A percentile compares a stretch with the other conserved stretches of the same genome.
Evolutionary conservation across 1,140 invertebrate species (phyloP).

Genomic region (Cephus cinctus): DNA sequence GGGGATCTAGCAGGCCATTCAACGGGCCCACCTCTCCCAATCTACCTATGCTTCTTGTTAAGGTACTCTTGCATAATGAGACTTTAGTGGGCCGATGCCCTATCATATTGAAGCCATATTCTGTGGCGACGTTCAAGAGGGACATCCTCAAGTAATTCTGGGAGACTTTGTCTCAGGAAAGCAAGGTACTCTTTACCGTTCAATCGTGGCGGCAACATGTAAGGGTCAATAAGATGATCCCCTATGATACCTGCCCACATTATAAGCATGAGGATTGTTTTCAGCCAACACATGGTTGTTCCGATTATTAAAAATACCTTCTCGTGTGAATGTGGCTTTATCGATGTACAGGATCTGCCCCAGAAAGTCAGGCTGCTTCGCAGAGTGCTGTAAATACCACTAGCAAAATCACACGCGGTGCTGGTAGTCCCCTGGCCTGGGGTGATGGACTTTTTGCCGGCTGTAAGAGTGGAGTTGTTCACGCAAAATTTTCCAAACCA

Average conservation of each 20-base stretch:
- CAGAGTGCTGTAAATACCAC: background rate
- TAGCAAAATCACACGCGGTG: background rate
- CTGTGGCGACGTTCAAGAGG: no score
- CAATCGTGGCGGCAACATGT: background rate
- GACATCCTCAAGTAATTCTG: no score
- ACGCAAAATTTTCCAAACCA: background rate
- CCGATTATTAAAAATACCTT: constrained; percentile 17
- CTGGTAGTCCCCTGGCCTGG: background rate
- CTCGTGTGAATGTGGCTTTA: constrained; percentile 12
- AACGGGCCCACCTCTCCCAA: no score
- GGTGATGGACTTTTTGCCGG: constrained; percentile 10
- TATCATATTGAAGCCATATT: no score
- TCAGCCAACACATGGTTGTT: constrained; percentile 18
- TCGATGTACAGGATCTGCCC: constrained; percentile 10
- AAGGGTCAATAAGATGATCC: constrained; percentile 14
- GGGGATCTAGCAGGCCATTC: constrained; percentile 42
- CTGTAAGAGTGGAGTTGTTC: background rate
- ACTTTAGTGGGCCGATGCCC: no score
- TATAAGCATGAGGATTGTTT: constrained; percentile 21
- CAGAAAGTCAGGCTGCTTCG: background rate
- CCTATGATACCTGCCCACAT: constrained; percentile 20
- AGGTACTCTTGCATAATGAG: no score
- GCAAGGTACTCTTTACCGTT: no score
- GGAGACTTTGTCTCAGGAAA: no score
- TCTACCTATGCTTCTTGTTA: no score